These are phyloP conservation scores for Leptinotarsa defecta DNA, from an alignment of 1,140 invertebrate species.

Conservation along the genomic window DNA sequence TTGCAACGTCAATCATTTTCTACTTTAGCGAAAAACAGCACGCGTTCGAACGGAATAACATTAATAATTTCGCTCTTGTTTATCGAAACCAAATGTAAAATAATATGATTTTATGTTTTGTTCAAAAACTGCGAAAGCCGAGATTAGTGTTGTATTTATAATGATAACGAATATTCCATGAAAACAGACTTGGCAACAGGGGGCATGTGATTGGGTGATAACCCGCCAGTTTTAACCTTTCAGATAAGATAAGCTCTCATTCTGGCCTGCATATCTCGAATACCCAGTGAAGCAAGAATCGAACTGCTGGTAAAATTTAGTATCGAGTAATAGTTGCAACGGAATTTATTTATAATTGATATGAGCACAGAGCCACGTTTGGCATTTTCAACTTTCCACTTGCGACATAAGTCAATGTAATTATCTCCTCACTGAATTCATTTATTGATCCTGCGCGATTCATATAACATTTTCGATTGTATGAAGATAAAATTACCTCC, in stretches of 20 bases:
- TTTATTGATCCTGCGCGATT: too few species aligned
- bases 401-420: too few species aligned
- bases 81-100: not conserved
- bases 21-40: too few species aligned
- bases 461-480: too few species aligned
- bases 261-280: slow-evolving; percentile 22
- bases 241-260: slow-evolving; percentile 37
- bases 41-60: not conserved
- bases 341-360: not conserved
- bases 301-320: not conserved
- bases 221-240: slow-evolving; percentile 38
- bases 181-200: slow-evolving; percentile 38
- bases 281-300: not conserved
- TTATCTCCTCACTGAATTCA: too few species aligned
- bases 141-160: slow-evolving; percentile 2
- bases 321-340: not conserved
- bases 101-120: slow-evolving; percentile 1
- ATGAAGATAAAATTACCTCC: too few species aligned
- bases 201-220: slow-evolving; percentile 43
- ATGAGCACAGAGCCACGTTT: too few species aligned
- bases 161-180: slow-evolving; percentile 13
- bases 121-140: slow-evolving; percentile 2
- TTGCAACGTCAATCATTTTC: too few species aligned
- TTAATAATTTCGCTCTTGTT: slow-evolving; percentile 1
- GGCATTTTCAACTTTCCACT: too few species aligned